Conservation (phyloP, 37 sponge, comb jelly and placozoan species). For the Diacarnus erythraeanus region DNA sequence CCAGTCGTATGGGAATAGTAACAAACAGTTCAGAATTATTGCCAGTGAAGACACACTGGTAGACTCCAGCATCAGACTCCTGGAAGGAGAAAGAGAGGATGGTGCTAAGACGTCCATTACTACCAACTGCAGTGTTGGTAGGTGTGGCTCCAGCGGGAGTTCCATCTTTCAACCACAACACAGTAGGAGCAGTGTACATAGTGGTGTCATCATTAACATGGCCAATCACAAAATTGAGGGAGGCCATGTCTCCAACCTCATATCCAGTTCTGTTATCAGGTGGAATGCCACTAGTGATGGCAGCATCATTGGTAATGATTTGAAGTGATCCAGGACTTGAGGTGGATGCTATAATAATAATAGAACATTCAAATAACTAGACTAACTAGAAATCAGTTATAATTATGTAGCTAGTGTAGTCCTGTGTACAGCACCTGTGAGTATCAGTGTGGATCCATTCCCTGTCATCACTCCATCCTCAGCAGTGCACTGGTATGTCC, state of each 20-base stretch:
- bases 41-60: constrained; percentile 47
- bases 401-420: too few species aligned
- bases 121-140: neutral
- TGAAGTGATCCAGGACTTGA: neutral
- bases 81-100: constrained; percentile 10
- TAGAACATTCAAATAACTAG: neutral
- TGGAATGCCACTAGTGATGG: neutral
- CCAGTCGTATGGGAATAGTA: constrained; percentile 28
- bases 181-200: constrained; percentile 7
- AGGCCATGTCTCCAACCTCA: neutral
- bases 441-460: neutral
- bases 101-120: neutral
- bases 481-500: constrained; percentile 28
- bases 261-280: neutral
- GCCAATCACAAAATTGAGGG: neutral
- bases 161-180: constrained; percentile 35
- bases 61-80: constrained; percentile 29
- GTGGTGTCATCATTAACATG: neutral
- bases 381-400: too few species aligned
- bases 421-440: constrained; percentile 12
- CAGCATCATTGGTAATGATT: neutral
- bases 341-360: neutral
- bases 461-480: neutral
- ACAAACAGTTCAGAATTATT: constrained; percentile 10
- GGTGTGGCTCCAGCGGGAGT: neutral